Evolutionary conservation across 1,140 invertebrate genomes (phyloP).

Genomic region (roundworm (Caenorhabditis elegans)): WBcel235 BX284603.4:6616501-6617000

Average conservation of each 20-base stretch:
- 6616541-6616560: not conserved
- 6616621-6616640: not conserved
- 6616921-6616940: not conserved
- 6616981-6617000: not conserved
- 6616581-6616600: not conserved
- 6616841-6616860: too few relatives aligned
- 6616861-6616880: too few relatives aligned
- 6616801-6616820: not conserved
- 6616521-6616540: not conserved
- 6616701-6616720: not conserved
- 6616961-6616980: not conserved
- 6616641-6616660: not conserved
- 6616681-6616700: not conserved
- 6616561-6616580: not conserved
- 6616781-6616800: not conserved
- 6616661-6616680: not conserved
- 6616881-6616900: too few relatives aligned
- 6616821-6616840: not conserved
- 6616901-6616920: not conserved
- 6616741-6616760: not conserved
- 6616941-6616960: not conserved
- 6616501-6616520: not conserved
- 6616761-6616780: not conserved
- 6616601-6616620: not conserved
- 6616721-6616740: not conserved